Base-by-base conservation (phyloP, 2,113 vertebrate genomes). In the Rallus limicola region DNA sequence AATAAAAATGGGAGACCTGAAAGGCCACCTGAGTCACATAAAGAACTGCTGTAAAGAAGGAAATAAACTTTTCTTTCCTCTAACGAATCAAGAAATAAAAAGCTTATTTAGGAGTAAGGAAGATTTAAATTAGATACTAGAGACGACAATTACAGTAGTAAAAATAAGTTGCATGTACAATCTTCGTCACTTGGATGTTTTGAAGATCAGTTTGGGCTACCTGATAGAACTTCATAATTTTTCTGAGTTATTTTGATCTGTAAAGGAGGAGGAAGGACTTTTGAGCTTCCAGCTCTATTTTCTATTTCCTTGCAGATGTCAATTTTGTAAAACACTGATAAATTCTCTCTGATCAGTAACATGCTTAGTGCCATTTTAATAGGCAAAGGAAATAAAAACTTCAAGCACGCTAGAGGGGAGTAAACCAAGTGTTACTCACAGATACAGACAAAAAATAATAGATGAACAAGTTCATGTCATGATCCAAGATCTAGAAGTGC, bases 1-100 rank as follows among this genome's bases (percentile, higher is more conserved):
- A 74, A 50, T 72, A 56, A 89, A 92, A 92, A 58, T 17, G 36
- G 50, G 69, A 81, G 77, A 74, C 69, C 36, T n/a, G 55, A 81
- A 55, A 65, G 68, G 40, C 56, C 52, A 58, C 38, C 38, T 42
- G 60, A 89, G 64, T 70, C 60, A 55, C 42, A 53, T 60, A 34
- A 88, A 90, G 71, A 83, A 70, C 18, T 75, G 65, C 55, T 91
- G 44, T 38, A 60, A 46, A 63, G 52, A 71, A n/a, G 48, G 70
- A 82, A 92, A 94, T 31, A 82, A 92, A 82, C 34, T 34, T 90
- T 78, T 75, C 46, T 40, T 78, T 53, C 42, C 79, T 92, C 38
- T 68, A 87, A 91, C 78, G 83, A 85, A 85, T 82, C 42, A 79
- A 82, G 74, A 75, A 16, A n/a, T 71, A 76, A 86, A 86, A 81